phyloP scores from a whole-genome alignment of 2,888 invertebrate species.

The Xestoiulus laeticollis region DNA sequence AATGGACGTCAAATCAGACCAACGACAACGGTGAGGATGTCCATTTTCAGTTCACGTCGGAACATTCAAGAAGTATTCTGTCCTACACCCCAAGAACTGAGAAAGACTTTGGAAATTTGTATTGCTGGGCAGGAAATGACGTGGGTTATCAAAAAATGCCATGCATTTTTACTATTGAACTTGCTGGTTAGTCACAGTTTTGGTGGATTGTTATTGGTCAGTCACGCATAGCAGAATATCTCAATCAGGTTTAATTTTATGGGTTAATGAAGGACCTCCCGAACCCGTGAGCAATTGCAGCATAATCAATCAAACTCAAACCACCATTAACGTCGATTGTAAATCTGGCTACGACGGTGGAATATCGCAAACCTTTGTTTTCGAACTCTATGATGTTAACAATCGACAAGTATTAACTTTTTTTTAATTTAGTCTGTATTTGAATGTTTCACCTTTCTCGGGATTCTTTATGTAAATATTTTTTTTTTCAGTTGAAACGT shows the following conservation, averaged over 20 bases:
- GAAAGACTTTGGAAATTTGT: conserved; percentile 53
- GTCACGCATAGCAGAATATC: background rate
- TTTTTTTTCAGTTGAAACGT: conserved; percentile 43
- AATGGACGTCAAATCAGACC: conserved; percentile 51
- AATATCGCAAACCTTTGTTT: conserved; percentile 49
- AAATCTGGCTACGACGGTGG: conserved; percentile 68
- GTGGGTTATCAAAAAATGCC: conserved; percentile 53
- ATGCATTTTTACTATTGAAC: conserved; percentile 52
- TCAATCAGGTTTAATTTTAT: background rate
- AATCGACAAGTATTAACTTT: conserved; percentile 39
- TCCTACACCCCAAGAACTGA: conserved; percentile 53
- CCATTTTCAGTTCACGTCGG: conserved; percentile 34
- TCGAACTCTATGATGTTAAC: conserved; percentile 69
- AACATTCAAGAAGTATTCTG: conserved; percentile 45
- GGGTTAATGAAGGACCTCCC: conserved; percentile 73
- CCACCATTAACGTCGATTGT: conserved; percentile 84
- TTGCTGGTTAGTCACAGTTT: conserved; percentile 45
- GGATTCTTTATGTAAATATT: background rate
- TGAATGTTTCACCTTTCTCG: background rate
- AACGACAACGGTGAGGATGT: conserved; percentile 31
- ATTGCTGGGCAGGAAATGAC: conserved; percentile 53
- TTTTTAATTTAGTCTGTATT: background rate
- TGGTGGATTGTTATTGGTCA: background rate
- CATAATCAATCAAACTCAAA: conserved; percentile 84
- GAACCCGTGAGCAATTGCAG: conserved; percentile 88